Percentiles rank a stretch among this genome's conserved stretches.
Conservation (phyloP, 2,888 invertebrate species). For the Microplitis deprimator region DNA sequence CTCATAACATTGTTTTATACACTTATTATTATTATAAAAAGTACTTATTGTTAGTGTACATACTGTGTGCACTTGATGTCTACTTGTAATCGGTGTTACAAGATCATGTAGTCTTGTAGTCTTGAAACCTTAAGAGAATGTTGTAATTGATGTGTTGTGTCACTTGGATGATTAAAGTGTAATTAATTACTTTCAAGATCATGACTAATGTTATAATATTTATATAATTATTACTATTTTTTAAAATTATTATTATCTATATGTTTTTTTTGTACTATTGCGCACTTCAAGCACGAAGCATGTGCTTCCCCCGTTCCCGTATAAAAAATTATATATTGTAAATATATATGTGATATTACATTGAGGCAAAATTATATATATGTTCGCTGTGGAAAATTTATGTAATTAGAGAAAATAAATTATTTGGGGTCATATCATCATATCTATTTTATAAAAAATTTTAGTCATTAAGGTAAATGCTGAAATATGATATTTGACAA, state of each 20-base stretch:
- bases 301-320: too few relatives aligned
- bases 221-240: not conserved
- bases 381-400: too few relatives aligned
- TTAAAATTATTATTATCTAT: not conserved
- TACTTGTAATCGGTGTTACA: not conserved
- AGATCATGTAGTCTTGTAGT: not conserved
- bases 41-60: not conserved
- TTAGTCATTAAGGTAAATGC: too few relatives aligned
- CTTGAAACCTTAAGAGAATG: not conserved
- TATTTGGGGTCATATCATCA: too few relatives aligned
- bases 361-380: too few relatives aligned
- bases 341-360: too few relatives aligned
- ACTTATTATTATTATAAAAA: not conserved
- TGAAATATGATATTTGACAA: too few relatives aligned
- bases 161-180: slow-evolving; percentile 1
- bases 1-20: not conserved
- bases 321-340: too few relatives aligned
- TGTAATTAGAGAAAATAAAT: too few relatives aligned
- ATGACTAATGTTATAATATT: not conserved
- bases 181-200: slow-evolving; percentile 23
- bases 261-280: too few relatives aligned
- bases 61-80: not conserved
- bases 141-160: slow-evolving; percentile 14
- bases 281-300: too few relatives aligned
- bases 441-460: too few relatives aligned